Percentiles rank a stretch among this genome's conserved stretches.
phyloP scores from a whole-genome alignment of 1,140 invertebrate genomes.

The Caerostris extrusa region DNA sequence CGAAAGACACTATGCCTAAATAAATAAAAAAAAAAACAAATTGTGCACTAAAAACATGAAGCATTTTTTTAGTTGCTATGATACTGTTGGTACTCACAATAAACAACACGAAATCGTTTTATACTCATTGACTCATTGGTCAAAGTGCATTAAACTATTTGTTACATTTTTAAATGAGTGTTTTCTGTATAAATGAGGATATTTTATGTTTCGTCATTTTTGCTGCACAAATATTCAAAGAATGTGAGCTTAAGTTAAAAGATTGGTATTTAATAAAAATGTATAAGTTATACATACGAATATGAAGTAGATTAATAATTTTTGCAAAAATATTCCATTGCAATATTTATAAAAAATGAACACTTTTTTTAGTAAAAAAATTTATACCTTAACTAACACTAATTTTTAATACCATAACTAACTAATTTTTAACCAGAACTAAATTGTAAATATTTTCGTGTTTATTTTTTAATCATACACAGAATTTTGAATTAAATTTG shows the following conservation, averaged over 20 bases:
- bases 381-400: no score
- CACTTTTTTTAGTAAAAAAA: no score
- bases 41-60: not conserved
- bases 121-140: not conserved
- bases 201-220: not conserved
- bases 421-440: no score
- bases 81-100: not conserved
- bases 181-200: no score
- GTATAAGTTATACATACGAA: not conserved
- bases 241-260: not conserved
- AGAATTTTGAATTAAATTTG: no score
- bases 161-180: not conserved
- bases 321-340: no score
- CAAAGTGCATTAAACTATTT: not conserved
- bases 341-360: no score
- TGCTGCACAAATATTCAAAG: not conserved
- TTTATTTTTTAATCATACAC: no score
- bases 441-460: no score
- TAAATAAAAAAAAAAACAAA: not conserved
- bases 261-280: not conserved
- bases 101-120: not conserved
- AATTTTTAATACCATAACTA: no score
- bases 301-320: no score
- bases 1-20: not conserved
- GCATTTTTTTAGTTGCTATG: constrained; percentile 17